phyloP scores from a whole-genome alignment of 2,888 invertebrate species.

The Branchipolynoe longqiensis region DNA sequence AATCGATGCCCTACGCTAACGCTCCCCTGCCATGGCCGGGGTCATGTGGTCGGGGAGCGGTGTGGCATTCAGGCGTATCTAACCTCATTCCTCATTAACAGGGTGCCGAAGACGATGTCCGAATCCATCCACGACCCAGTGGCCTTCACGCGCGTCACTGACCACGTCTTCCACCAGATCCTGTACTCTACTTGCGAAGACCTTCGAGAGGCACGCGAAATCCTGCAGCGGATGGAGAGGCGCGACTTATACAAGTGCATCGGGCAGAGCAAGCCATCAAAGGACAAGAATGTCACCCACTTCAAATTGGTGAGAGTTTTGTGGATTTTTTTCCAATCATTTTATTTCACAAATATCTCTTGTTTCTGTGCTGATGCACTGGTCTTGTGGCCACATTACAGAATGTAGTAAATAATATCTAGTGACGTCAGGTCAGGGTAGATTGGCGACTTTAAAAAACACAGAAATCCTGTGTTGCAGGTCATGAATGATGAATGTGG shows the following conservation, averaged over 20 bases:
- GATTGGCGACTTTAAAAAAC: too few species aligned
- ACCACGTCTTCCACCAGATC: conserved; percentile 70
- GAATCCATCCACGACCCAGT: conserved; percentile 73
- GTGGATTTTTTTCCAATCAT: background rate
- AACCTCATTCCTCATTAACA: background rate
- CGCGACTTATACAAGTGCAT: conserved; percentile 70
- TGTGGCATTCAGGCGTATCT: too few species aligned
- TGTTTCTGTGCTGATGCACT: background rate
- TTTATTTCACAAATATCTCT: background rate
- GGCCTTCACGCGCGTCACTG: conserved; percentile 74
- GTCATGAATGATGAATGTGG: too few species aligned
- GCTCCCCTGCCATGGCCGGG: too few species aligned
- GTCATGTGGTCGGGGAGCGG: too few species aligned
- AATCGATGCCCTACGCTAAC: background rate
- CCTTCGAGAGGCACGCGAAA: conserved; percentile 68
- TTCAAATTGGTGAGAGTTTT: background rate
- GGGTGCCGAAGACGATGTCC: conserved; percentile 67
- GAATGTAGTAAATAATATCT: too few species aligned
- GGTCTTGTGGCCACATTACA: too few species aligned
- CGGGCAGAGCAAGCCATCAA: conserved; percentile 61
- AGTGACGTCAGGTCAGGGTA: too few species aligned
- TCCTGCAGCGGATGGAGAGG: conserved; percentile 69
- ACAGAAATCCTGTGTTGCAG: too few species aligned
- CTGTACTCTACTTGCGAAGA: conserved; percentile 68
- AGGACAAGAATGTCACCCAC: conserved; percentile 8